Evolutionary conservation across 2,113 vertebrate species (phyloP), one percentile per base, ranked within the genome.

Genomic region (Sylvia atricapilla): DNA sequence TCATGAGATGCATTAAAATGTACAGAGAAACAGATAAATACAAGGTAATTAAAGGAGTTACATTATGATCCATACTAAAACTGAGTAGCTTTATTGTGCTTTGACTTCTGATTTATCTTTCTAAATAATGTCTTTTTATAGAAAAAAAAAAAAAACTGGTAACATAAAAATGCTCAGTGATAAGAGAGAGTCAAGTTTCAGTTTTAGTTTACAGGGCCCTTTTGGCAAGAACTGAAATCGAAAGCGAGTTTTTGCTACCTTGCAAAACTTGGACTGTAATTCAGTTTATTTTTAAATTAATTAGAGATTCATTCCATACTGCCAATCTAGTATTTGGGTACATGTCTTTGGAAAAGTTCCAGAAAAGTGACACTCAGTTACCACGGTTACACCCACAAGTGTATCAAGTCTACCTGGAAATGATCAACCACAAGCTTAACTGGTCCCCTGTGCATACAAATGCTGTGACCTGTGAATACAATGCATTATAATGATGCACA

Each of bases 401-500:
- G 7, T 84, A 84, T 77, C 52, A 90, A 77, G 60, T 94, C 55
- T 91, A 86, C 37, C 47, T 84, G 68, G 75, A 92, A 93, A 88
- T n/a, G 41, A 63, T 44, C 63, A 73, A 53, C 24, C 37, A 20
- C 20, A 43, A 5, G 14, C 83, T 87, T 87, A 85, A 24, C 41
- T 46, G 30, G 35, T 84, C 52, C 75, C 31, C 22, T 78, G 64
- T 1, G 27, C 31, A 15, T 41, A 41, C 13, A 86, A 74, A 78
- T 53, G 49, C 47, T 81, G 28, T 84, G 59, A 86, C 76, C 72
- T 46, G 47, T 74, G 50, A 91, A 74, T 66, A 91, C 23, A 87
- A 86, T 79, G 13, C 44, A 78, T 64, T 63, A 60, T 58, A 92
- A 92, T 68, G 33, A 91, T 43, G 30, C 24, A 74, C 25, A 55